Base-by-base conservation (phyloP, 2,113 vertebrate species). In the zebrafish (Danio rerio) region DNA sequence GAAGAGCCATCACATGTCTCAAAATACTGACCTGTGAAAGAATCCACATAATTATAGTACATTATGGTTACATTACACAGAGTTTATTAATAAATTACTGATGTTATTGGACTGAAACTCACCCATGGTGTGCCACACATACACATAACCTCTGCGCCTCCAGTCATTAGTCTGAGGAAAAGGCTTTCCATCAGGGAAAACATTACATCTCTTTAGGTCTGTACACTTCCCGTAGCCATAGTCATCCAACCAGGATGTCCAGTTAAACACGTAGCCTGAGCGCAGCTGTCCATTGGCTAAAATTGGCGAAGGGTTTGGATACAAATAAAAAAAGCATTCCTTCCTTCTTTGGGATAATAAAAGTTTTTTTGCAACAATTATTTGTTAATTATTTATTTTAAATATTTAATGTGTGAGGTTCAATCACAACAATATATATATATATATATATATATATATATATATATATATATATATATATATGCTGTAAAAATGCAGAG, bases 121-220 rank as follows among this genome's bases (percentile, higher is more conserved):
- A 98, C 98, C 98, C 83, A 94, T 91, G 0, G 96, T 94, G 86
- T 96, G 96, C 92, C 98, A 99, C 31, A 98, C 84, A 0, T 98
- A 99, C 87, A 99, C 90, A 16, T 97, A 99, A 70, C 92, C 93
- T 85, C 91, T 93, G 80, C 84, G 94, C 40, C 90, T 94, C 96
- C 97, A 94, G 78, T 95, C 92, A 0, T 88, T 92, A 78, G 87
- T 88, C 84, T 89, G 93, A 45, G 96, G 96, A 86, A 99, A 98
- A 18, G 95, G 93, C 86, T 82, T 96, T 52, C 96, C 94, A 0
- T 99, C 97, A 0, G 98, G 98, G 83, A 98, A 99, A 52, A 94
- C 83, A 0, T 95, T 90, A 55, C 93, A 92, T 40, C 86, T 92
- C 20, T 70, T 86, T 1, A 86, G 72, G 79, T 92, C 59, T 0